Conservation (phyloP, 1,140 invertebrate species). For the Leguminivora glycinivorella region DNA sequence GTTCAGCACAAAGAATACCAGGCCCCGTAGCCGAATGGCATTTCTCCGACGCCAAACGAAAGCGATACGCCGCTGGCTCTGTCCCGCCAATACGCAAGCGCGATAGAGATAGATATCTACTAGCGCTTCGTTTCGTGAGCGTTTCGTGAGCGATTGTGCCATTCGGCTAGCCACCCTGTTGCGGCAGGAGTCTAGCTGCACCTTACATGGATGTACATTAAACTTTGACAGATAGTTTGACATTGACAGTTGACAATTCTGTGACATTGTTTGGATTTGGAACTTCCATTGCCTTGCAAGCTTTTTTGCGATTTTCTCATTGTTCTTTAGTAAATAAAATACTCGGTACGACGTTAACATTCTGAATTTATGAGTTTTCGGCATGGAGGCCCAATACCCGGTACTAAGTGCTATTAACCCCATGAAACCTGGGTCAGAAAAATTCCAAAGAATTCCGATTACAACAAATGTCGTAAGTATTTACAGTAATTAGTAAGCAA, state of each 20-base stretch:
- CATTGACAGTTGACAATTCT: not conserved
- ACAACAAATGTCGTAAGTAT: conserved; percentile 51
- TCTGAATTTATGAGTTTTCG: not conserved
- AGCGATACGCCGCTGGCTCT: too few relatives aligned
- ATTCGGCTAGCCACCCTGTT: too few relatives aligned
- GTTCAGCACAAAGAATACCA: too few relatives aligned
- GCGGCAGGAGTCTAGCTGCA: not conserved
- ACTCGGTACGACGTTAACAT: not conserved
- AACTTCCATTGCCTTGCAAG: not conserved
- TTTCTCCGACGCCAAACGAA: too few relatives aligned
- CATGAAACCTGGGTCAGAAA: conserved; percentile 50
- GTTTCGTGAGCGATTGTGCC: too few relatives aligned
- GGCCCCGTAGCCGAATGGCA: too few relatives aligned
- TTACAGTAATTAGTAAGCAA: not conserved
- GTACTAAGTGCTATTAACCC: conserved; percentile 48
- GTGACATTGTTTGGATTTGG: conserved; percentile 5
- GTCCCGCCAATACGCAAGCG: too few relatives aligned
- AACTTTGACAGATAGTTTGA: not conserved
- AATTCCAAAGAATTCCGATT: conserved; percentile 51
- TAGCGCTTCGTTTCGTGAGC: too few relatives aligned
- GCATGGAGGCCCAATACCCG: conserved; percentile 45
- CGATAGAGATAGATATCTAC: too few relatives aligned
- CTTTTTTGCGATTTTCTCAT: not conserved
- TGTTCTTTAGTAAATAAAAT: not conserved
- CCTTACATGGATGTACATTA: not conserved